A percentile compares a stretch with the other conserved stretches of the same genome.
Evolutionary conservation across 2,113 vertebrate genomes (phyloP).

Genomic region (Salminus brasiliensis): DNA sequence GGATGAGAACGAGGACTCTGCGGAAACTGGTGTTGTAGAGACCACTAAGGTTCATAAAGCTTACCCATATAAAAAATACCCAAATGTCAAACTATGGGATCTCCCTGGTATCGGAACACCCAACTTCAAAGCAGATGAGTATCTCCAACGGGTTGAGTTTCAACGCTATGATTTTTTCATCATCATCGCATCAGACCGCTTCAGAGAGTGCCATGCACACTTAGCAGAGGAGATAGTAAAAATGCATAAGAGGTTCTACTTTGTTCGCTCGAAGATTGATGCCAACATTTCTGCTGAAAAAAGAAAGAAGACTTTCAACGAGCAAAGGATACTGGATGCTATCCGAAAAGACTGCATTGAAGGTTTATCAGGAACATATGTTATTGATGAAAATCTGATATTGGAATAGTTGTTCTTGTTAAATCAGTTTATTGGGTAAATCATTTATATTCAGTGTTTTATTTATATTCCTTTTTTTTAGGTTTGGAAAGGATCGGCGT

Average conservation of each 20-base stretch:
- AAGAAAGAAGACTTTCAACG: slow-evolving; percentile 51
- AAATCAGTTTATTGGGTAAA: not conserved
- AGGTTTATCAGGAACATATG: slow-evolving; percentile 41
- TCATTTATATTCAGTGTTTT: not conserved
- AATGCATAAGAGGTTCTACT: slow-evolving; percentile 74
- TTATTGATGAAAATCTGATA: no score
- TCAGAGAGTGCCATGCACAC: slow-evolving; percentile 63
- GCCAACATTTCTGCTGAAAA: slow-evolving; percentile 60
- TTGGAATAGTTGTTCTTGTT: no score
- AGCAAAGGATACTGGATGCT: slow-evolving; percentile 24
- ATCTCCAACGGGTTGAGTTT: slow-evolving; percentile 70
- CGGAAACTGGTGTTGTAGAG: slow-evolving; percentile 71
- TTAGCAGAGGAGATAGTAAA: slow-evolving; percentile 66
- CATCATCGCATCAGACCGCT: slow-evolving; percentile 70
- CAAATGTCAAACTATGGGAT: slow-evolving; percentile 73
- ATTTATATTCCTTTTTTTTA: slow-evolving; percentile 6
- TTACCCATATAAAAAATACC: slow-evolving; percentile 68
- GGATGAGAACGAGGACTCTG: slow-evolving; percentile 67
- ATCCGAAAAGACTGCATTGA: slow-evolving; percentile 51
- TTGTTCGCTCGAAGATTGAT: slow-evolving; percentile 77
- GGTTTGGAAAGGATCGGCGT: slow-evolving; percentile 49
- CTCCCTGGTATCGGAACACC: slow-evolving; percentile 74
- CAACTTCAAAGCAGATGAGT: slow-evolving; percentile 64
- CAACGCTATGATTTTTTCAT: slow-evolving; percentile 76
- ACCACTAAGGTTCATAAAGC: slow-evolving; percentile 64